A percentile compares a stretch with the other conserved stretches of the same genome.
These are phyloP conservation scores for Chironomus riparius DNA, from an alignment of 2,888 invertebrate species.

Conservation along the genomic window DNA sequence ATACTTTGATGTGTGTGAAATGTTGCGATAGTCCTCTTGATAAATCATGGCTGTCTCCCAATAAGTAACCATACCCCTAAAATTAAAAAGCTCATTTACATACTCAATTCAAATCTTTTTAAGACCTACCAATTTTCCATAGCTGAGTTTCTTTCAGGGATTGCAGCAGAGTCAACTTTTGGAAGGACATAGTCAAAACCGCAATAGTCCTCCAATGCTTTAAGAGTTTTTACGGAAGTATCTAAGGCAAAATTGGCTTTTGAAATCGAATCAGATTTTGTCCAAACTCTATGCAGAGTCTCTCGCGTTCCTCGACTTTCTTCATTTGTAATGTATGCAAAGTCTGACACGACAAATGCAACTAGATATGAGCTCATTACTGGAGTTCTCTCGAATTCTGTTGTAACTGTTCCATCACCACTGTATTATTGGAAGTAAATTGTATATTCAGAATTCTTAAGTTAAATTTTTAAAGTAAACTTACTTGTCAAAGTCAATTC, in stretches of 20 bases:
- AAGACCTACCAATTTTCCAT: neutral
- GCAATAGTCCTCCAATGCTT: neutral
- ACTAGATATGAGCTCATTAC: constrained; percentile 64
- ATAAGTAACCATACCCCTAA: neutral
- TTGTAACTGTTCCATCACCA: neutral
- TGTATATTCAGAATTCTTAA: no score
- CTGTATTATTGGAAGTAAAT: neutral
- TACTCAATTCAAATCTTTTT: no score
- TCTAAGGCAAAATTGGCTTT: neutral
- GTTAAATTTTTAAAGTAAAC: no score
- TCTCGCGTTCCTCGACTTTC: neutral
- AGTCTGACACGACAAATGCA: constrained; percentile 56
- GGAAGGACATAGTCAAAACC: neutral
- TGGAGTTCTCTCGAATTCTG: constrained; percentile 43
- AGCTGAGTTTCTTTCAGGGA: neutral
- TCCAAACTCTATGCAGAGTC: neutral
- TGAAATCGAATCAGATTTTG: neutral
- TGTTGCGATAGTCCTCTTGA: neutral
- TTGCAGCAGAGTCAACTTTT: neutral
- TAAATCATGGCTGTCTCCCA: neutral
- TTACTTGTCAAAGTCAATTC: neutral
- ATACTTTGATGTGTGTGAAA: neutral
- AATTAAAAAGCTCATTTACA: neutral
- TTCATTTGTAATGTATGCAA: constrained; percentile 29
- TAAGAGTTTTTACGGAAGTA: neutral